Evolutionary conservation across 2,888 invertebrate species (phyloP).

Genomic region (Himalopsyche tibetana): DNA sequence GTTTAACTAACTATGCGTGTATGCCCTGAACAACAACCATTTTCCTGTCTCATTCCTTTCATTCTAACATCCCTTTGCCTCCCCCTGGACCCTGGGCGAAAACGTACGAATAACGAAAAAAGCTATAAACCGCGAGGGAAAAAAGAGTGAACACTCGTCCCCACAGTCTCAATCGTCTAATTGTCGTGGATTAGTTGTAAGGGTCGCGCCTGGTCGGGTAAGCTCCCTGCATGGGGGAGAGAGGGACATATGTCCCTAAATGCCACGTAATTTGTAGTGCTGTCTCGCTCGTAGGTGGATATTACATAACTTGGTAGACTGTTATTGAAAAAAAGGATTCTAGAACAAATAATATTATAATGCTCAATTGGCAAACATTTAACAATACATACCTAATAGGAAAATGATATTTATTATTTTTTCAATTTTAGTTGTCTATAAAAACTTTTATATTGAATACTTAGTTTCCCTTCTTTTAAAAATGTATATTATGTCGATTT

Average conservation of each 20-base stretch:
- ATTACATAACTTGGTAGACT: neutral
- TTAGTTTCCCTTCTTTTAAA: too few species aligned
- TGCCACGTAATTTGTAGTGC: constrained; percentile 32
- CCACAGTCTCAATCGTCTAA: constrained; percentile 61
- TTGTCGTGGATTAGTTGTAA: constrained; percentile 64
- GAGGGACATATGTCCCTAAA: constrained; percentile 29
- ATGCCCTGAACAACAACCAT: neutral
- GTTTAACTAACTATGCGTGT: neutral
- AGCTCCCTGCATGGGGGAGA: constrained; percentile 29
- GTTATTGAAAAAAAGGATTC: too few species aligned
- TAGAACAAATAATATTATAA: too few species aligned
- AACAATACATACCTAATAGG: too few species aligned
- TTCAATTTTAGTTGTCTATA: too few species aligned
- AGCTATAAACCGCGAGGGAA: constrained; percentile 34
- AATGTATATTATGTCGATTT: too few species aligned
- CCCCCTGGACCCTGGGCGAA: constrained; percentile 17
- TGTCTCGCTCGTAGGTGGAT: constrained; percentile 6
- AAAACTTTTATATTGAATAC: too few species aligned
- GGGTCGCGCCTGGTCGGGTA: constrained; percentile 55
- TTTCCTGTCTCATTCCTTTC: neutral
- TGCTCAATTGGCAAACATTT: too few species aligned
- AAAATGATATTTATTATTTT: too few species aligned
- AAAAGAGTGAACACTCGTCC: constrained; percentile 45
- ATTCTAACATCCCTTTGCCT: neutral
- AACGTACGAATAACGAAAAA: constrained; percentile 43